phyloP scores from a whole-genome alignment of 37 sponge, comb jelly and placozoan genomes.

The Spongilla lacustris region DNA sequence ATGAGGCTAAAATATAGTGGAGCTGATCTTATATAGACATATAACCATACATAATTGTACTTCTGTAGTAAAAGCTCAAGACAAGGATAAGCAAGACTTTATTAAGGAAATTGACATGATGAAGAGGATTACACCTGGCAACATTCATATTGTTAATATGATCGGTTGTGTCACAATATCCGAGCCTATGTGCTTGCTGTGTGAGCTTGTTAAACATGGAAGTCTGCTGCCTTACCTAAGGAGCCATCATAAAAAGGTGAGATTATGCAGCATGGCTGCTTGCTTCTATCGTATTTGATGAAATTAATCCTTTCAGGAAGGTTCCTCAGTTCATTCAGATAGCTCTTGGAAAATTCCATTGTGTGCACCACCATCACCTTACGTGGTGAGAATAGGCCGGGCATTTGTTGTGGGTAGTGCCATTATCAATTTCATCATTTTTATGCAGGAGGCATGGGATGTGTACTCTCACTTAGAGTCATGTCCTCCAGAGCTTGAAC shows the following conservation, averaged over 20 bases:
- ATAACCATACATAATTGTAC: background rate
- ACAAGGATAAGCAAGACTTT: constrained; percentile 38
- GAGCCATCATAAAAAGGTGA: background rate
- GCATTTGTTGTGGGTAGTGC: background rate
- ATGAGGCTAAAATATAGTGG: too few species aligned
- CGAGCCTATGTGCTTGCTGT: constrained; percentile 71
- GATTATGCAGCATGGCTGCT: too few species aligned
- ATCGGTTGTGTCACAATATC: constrained; percentile 68
- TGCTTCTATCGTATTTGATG: background rate
- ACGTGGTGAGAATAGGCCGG: background rate
- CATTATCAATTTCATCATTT: too few species aligned
- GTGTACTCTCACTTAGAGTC: background rate
- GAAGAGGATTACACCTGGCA: constrained; percentile 62
- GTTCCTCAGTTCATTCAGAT: too few species aligned
- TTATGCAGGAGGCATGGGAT: background rate
- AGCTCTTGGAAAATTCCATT: too few species aligned
- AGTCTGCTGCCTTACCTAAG: constrained; percentile 59
- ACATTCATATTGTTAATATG: constrained; percentile 66
- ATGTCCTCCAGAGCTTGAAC: constrained; percentile 17
- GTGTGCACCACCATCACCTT: background rate
- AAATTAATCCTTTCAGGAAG: background rate
- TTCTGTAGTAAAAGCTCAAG: constrained; percentile 40
- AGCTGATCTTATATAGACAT: too few species aligned
- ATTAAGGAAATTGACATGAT: constrained; percentile 72
- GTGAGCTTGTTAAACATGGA: constrained; percentile 65